Evolutionary conservation across 2,797 vertebrate genomes (phyloP).

Genomic region (Kryptopterus vitreolus): DNA sequence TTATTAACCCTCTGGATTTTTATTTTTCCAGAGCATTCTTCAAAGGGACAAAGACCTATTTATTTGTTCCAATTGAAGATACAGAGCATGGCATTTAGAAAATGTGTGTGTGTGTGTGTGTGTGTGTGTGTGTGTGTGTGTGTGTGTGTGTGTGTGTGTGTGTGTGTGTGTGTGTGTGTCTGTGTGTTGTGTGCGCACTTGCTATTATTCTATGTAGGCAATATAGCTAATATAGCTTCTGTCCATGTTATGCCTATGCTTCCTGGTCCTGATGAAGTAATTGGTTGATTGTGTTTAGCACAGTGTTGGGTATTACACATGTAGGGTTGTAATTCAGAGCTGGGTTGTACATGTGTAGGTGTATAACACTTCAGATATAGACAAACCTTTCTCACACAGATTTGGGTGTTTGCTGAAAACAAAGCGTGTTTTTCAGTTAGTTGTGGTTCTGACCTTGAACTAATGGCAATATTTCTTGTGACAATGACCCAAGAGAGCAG

Average conservation of each 20-base stretch:
- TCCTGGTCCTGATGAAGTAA: not conserved
- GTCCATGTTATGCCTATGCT: not conserved
- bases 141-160: too few species aligned
- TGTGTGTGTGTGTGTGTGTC: too few species aligned
- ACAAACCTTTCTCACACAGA: too few species aligned
- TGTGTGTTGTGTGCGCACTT: too few species aligned
- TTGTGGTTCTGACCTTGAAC: not conserved
- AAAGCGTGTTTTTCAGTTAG: not conserved
- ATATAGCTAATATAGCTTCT: not conserved
- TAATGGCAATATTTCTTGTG: not conserved
- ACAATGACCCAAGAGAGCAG: not conserved
- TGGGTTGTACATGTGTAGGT: not conserved
- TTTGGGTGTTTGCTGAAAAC: not conserved
- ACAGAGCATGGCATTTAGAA: slow-evolving; percentile 29
- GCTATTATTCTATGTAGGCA: not conserved
- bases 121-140: too few species aligned
- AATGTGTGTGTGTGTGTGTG: slow-evolving; percentile 32
- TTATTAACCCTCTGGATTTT: not conserved
- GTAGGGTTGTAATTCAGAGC: not conserved
- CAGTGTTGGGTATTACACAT: not conserved
- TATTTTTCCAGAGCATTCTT: not conserved
- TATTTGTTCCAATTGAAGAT: not conserved
- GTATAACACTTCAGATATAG: not conserved
- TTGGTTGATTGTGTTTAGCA: not conserved
- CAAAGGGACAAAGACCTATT: not conserved